These are phyloP conservation scores for Candidula unifasciata DNA, from an alignment of 2,888 invertebrate genomes.

Conservation along the genomic window DNA sequence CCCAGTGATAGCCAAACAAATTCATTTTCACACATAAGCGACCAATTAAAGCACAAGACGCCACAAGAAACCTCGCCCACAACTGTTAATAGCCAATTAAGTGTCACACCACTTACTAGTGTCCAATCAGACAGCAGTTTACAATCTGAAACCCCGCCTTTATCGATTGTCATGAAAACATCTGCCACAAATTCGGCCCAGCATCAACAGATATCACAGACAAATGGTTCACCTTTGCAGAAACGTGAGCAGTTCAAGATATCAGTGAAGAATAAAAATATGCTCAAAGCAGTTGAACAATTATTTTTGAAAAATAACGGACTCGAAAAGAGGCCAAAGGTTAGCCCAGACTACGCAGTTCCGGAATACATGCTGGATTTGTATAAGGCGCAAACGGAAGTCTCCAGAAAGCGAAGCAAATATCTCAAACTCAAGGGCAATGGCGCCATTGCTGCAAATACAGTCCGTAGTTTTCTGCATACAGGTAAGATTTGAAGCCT, in stretches of 20 bases:
- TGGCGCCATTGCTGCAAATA: constrained; percentile 68
- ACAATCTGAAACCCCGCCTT: neutral
- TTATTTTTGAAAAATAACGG: constrained; percentile 83
- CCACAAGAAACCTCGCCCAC: neutral
- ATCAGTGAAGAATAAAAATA: constrained; percentile 57
- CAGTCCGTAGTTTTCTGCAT: constrained; percentile 73
- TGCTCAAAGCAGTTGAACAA: constrained; percentile 80
- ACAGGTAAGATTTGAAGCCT: constrained; percentile 61
- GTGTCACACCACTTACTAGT: neutral
- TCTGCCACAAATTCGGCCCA: neutral
- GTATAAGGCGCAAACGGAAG: constrained; percentile 83
- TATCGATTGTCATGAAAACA: constrained; percentile 4
- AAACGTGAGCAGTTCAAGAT: neutral
- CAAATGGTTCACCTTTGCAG: neutral
- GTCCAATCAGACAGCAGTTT: constrained; percentile 3
- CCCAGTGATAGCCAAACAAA: constrained; percentile 8
- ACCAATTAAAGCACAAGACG: neutral
- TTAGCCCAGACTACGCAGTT: constrained; percentile 81
- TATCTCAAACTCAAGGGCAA: constrained; percentile 62
- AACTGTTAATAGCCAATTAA: constrained; percentile 1
- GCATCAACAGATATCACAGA: neutral
- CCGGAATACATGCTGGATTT: constrained; percentile 89
- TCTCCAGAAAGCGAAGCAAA: constrained; percentile 83
- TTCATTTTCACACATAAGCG: neutral
- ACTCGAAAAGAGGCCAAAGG: constrained; percentile 81